These are phyloP conservation scores for Coptotermes formosanus DNA, from an alignment of 1,140 invertebrate species.

Conservation along the genomic window DNA sequence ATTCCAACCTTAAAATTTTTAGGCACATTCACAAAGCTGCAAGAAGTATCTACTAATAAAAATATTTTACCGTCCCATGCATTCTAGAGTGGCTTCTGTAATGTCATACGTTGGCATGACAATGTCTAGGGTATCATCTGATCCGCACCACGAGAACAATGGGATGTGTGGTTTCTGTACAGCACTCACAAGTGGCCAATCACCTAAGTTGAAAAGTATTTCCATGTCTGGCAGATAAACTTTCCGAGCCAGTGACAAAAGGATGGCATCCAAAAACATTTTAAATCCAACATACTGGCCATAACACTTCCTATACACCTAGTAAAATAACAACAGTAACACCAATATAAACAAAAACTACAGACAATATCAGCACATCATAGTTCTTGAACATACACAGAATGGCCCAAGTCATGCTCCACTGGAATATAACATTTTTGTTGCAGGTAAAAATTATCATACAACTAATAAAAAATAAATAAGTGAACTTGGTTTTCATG, in stretches of 20 bases:
- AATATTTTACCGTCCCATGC: constrained; percentile 74
- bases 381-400: too few species aligned
- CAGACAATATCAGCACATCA: too few species aligned
- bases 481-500: too few species aligned
- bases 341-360: too few species aligned
- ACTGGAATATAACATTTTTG: too few species aligned
- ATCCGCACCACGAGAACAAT: constrained; percentile 97
- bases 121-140: constrained; percentile 80
- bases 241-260: constrained; percentile 81
- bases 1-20: too few species aligned
- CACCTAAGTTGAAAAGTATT: constrained; percentile 90
- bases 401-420: too few species aligned
- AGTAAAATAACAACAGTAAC: constrained; percentile 29
- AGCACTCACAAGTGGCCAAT: constrained; percentile 82
- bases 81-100: constrained; percentile 86
- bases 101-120: constrained; percentile 94
- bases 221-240: constrained; percentile 84
- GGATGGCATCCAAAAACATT: constrained; percentile 89
- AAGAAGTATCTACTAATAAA: background rate
- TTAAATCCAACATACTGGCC: constrained; percentile 95
- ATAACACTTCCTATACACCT: constrained; percentile 85
- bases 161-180: constrained; percentile 59
- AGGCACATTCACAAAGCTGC: too few species aligned
- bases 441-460: too few species aligned
- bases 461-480: too few species aligned